phyloP scores from a whole-genome alignment of 2,888 invertebrate genomes.

The Homarus gammarus region DNA sequence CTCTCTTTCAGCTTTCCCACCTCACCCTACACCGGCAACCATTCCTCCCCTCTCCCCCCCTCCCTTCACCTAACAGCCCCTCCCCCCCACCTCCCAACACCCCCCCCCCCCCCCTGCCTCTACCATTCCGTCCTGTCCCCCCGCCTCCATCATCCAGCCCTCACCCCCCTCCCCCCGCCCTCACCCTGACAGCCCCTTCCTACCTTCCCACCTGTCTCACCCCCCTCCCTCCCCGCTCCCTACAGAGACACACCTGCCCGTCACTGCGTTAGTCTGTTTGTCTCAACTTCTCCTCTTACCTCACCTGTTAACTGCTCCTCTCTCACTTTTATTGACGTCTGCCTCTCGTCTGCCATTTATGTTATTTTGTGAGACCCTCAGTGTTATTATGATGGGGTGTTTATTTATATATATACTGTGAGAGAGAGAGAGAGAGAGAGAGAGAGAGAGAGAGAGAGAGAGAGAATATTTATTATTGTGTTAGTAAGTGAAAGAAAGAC shows the following conservation, averaged over 20 bases:
- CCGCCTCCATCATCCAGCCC: background rate
- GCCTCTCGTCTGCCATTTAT: no score
- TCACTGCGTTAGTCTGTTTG: no score
- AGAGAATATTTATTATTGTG: background rate
- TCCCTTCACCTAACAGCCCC: background rate
- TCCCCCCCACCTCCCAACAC: no score
- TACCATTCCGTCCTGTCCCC: background rate
- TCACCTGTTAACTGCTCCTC: background rate
- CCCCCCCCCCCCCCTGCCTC: background rate
- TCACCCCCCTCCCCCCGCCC: no score
- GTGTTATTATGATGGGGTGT: background rate
- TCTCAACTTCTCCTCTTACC: conserved; percentile 15
- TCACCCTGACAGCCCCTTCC: no score
- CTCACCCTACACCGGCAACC: background rate
- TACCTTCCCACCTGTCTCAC: no score
- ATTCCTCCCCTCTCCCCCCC: background rate
- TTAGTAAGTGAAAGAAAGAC: background rate
- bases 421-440: background rate
- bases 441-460: background rate
- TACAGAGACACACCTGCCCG: no score
- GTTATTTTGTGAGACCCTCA: background rate
- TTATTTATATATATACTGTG: no score
- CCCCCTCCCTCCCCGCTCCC: no score
- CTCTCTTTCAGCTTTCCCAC: background rate
- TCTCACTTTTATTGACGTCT: background rate